Evolutionary conservation across 2,113 vertebrate species (phyloP), one percentile per base, ranked within the genome.

Genomic region (Centropus unirufus): DNA sequence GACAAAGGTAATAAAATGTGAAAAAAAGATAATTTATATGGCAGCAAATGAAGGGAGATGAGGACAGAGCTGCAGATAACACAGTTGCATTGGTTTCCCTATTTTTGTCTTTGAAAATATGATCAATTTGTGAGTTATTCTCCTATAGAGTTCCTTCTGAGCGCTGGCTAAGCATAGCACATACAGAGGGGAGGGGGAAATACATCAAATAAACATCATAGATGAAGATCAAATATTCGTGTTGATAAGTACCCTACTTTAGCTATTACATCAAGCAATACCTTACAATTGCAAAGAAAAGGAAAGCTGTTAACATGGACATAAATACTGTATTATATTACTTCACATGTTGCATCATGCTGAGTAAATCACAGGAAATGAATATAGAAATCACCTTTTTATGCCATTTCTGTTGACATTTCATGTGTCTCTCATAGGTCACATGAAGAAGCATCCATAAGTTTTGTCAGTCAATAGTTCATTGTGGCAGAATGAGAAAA

Each of bases 1-100:
- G 72, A 68, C 76, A 96, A 95, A 95, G 34, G 66, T 69, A 72
- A 87, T 92, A 61, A 93, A 52, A 90, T 52, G 18, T 46, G 92
- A 85, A 68, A 75, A 83, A 70, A 64, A 74, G 63, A 90, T 74
- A 67, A 94, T 86, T 85, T 81, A 93, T 68, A 40, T 58, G 57
- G 52, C 58, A 89, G 40, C 14, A 83, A 93, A 78, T 75, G 72
- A 93, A 84, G 24, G 13, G 8, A 90, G 26, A 81, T 42, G 39
- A 83, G 52, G 27, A 90, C 12, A 91, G 30, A 80, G 11, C 52
- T 67, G 8, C 52, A 70, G 69, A 39, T 8, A 83, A 32, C 10
- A 26, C 13, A 67, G 5, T 54, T 83, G 8, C 32, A 67, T 8
- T 61, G 5, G 10, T 87, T 86, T 92, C 55, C 74, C 11, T 70